Base-by-base conservation (phyloP, 2,888 invertebrate species). In the Pardosa pseudoannulata region DNA sequence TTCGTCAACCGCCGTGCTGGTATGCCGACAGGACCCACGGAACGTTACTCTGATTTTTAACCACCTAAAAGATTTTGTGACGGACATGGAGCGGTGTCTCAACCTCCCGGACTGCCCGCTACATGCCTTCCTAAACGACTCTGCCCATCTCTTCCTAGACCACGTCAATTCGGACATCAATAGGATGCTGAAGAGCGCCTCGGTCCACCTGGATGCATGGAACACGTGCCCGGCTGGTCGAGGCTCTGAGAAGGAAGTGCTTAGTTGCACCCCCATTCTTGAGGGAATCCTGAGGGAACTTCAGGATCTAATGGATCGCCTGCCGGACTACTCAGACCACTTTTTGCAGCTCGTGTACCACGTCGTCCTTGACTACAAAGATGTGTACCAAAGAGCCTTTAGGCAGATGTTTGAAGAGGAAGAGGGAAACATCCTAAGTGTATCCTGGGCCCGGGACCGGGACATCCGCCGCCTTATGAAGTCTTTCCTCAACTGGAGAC, bases 111-210 rank as follows among this genome's bases (percentile, higher is more conserved):
- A 95, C 64, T 96, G 96, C 90, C 95, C 95, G 0, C 93, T 98
- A 80, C 95, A 96, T 90, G 94, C 94, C 88, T 98, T 97, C 92
- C 93, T 98, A 79, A 94, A 95, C 67, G 95, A 96, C 91, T 96
- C 97, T 92, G 95, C 98, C 31, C 95, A 95, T 89, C 95, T 95
- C 7, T 98, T 97, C 92, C 93, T 96, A 88, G 95, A 95, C 88
- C 94, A 96, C 87, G 94, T 95, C 76, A 95, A 95, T 90, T 92
- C 93, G 56, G 93, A 94, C 89, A 93, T 95, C 29, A 93, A 94
- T 0, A 93, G 93, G 56, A 94, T 94, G 90, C 94, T 96, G 87
- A 95, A 96, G 89, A 92, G 93, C 0, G 94, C 95, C 29, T 95
- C 95, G 68, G 94, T 95, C 91, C 94, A 94, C 91, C 89, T 82